These are phyloP conservation scores for Xyrauchen texanus DNA, from an alignment of 2,113 vertebrate genomes.

Conservation along the genomic window DNA sequence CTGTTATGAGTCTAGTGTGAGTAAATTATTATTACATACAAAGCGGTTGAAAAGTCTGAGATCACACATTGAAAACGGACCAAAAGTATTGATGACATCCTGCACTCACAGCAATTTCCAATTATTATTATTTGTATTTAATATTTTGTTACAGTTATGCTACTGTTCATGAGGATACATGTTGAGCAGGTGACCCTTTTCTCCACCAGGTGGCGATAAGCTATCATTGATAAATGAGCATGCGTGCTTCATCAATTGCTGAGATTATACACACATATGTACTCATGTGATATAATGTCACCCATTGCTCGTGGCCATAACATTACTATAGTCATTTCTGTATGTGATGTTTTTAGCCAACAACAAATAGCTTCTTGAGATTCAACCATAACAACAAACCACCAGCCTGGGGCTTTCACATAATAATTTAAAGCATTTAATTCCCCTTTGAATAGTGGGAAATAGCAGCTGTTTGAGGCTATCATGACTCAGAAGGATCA, in stretches of 20 bases:
- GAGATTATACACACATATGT: slow-evolving; percentile 33
- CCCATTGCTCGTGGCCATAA: slow-evolving; percentile 13
- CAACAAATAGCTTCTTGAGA: slow-evolving; percentile 6
- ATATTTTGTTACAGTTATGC: no score
- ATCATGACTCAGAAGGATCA: not conserved
- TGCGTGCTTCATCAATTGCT: no score
- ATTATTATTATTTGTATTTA: no score
- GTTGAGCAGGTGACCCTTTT: not conserved
- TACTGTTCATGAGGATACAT: no score
- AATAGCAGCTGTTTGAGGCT: slow-evolving; percentile 3
- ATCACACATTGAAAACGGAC: no score
- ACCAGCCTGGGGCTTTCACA: slow-evolving; percentile 7
- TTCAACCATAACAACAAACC: not conserved
- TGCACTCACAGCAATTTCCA: no score
- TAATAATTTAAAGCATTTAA: slow-evolving; percentile 6
- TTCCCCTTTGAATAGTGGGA: not conserved
- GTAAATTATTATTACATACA: no score
- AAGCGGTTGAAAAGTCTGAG: no score
- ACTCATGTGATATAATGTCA: slow-evolving; percentile 69
- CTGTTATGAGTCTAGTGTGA: no score
- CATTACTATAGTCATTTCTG: not conserved
- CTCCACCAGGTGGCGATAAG: slow-evolving; percentile 64
- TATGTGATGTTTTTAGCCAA: not conserved
- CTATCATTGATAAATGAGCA: slow-evolving; percentile 23
- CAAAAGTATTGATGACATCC: no score